These are phyloP conservation scores for Epinotia brunnichana DNA, from an alignment of 2,888 invertebrate genomes.

Conservation along the genomic window DNA sequence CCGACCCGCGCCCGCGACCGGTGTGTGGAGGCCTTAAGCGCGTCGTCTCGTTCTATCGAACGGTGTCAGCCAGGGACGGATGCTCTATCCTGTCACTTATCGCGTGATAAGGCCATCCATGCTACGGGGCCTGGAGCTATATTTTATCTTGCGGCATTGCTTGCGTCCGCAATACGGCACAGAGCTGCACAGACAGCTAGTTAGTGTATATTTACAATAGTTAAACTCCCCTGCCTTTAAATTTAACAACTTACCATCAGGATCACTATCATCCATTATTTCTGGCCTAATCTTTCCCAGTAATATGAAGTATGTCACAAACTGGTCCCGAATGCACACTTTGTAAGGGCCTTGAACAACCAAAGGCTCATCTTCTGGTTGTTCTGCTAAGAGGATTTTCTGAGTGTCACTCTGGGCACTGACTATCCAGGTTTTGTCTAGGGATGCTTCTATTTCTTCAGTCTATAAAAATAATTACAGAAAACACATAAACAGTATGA, in stretches of 20 bases:
- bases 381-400: constrained; percentile 86
- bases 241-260: constrained; percentile 84
- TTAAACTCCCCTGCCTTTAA: background rate
- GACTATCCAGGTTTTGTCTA: constrained; percentile 96
- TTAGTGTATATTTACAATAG: too few species aligned
- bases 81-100: too few species aligned
- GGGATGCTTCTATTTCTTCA: constrained; percentile 87
- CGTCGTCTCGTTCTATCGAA: too few species aligned
- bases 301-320: constrained; percentile 93
- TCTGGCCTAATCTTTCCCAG: constrained; percentile 85
- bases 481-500: background rate
- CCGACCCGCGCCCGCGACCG: too few species aligned
- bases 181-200: too few species aligned
- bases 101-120: too few species aligned
- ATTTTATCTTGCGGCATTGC: too few species aligned
- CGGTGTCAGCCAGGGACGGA: too few species aligned
- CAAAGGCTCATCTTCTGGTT: constrained; percentile 84
- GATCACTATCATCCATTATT: constrained; percentile 78
- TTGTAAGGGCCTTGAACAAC: constrained; percentile 93
- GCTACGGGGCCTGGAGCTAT: too few species aligned
- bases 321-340: constrained; percentile 89
- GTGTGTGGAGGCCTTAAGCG: too few species aligned
- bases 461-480: constrained; percentile 73
- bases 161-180: too few species aligned
- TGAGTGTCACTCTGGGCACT: constrained; percentile 93